A percentile compares a stretch with the other conserved stretches of the same genome.
Evolutionary conservation across 2,113 vertebrate species (phyloP).

Genomic region (Hiodon tergisus): DNA sequence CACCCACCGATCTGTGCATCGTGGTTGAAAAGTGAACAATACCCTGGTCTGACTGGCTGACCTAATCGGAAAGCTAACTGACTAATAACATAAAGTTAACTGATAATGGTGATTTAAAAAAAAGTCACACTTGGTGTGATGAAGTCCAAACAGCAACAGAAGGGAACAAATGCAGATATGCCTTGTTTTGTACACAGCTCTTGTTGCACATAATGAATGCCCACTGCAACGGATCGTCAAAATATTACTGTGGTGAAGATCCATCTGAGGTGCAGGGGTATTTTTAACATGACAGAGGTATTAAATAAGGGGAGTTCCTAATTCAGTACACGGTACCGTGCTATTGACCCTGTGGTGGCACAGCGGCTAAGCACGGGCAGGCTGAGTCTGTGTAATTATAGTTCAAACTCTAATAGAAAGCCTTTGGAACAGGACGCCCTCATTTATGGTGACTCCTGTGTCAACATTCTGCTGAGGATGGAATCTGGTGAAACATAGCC

Average conservation of each 20-base stretch:
- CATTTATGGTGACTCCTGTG: constrained; percentile 70
- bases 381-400: constrained; percentile 84
- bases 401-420: constrained; percentile 81
- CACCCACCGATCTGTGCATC: too few species aligned
- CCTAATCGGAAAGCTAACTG: constrained; percentile 28
- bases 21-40: constrained; percentile 28
- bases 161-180: not conserved
- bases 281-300: not conserved
- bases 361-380: constrained; percentile 70
- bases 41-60: constrained; percentile 33
- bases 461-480: constrained; percentile 66
- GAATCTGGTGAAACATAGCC: constrained; percentile 73
- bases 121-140: not conserved
- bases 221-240: not conserved
- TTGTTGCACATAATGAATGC: not conserved
- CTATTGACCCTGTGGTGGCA: constrained; percentile 47
- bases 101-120: not conserved
- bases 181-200: not conserved
- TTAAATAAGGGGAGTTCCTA: not conserved
- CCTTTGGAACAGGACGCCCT: constrained; percentile 76
- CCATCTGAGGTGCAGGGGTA: not conserved
- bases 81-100: too few species aligned
- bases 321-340: not conserved
- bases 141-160: too few species aligned
- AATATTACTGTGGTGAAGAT: too few species aligned